Percentiles rank a stretch among this genome's conserved stretches.
phyloP scores from a whole-genome alignment of 2,888 invertebrate genomes.

The Anorthoa munda region DNA sequence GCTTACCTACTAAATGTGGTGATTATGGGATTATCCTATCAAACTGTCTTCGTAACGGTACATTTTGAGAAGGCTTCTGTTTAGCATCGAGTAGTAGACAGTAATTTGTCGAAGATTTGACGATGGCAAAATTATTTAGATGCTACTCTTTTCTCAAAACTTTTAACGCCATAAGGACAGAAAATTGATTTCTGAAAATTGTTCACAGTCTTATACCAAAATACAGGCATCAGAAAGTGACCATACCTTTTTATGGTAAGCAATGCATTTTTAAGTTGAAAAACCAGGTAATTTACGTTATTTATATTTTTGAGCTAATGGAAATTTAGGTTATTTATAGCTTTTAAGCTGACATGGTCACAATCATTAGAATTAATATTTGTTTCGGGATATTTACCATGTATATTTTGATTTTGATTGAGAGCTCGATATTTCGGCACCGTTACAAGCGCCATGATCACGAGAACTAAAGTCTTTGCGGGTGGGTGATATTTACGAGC shows the following conservation, averaged over 20 bases:
- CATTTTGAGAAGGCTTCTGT: neutral
- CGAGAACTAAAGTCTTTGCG: too few relatives aligned
- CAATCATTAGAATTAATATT: too few relatives aligned
- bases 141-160: too few relatives aligned
- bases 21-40: slow-evolving; percentile 16
- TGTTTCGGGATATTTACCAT: too few relatives aligned
- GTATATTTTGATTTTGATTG: too few relatives aligned
- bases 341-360: too few relatives aligned
- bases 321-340: too few relatives aligned
- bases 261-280: too few relatives aligned
- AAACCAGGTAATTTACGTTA: neutral
- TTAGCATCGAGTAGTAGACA: neutral
- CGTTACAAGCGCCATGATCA: too few relatives aligned
- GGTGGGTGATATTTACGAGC: too few relatives aligned
- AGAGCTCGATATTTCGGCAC: too few relatives aligned
- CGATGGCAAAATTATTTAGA: too few relatives aligned
- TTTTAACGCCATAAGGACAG: neutral
- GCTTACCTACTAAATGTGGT: slow-evolving; percentile 17
- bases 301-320: neutral
- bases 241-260: neutral
- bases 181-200: neutral
- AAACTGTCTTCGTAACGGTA: slow-evolving; percentile 17
- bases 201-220: neutral
- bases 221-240: neutral
- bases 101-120: neutral